These are phyloP conservation scores for Gymnopithys bicolor DNA, from an alignment of 2,797 vertebrate species.

Conservation along the genomic window DNA sequence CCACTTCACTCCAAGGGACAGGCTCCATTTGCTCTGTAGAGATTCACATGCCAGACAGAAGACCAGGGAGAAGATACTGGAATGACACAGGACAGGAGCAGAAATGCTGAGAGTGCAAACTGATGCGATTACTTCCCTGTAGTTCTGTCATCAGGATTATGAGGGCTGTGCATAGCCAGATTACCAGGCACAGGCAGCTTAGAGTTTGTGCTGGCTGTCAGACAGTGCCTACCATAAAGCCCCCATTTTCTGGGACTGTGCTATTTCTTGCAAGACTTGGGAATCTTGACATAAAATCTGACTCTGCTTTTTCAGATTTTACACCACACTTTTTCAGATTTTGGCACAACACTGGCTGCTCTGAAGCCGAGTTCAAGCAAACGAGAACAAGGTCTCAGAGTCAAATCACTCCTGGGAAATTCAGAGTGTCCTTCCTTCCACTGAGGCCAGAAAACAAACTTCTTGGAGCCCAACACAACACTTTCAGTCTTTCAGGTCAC, in stretches of 20 bases:
- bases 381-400: not conserved
- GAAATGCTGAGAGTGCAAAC: fast-evolving
- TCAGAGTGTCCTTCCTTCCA: not conserved
- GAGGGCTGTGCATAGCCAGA: not conserved
- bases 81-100: not conserved
- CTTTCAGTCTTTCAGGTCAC: not conserved
- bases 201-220: not conserved
- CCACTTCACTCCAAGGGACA: not conserved
- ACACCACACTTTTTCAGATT: not conserved
- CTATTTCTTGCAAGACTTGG: not conserved
- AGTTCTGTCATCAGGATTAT: not conserved
- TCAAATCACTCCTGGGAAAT: not conserved
- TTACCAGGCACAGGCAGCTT: not conserved
- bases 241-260: not conserved
- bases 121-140: not conserved
- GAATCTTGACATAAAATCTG: not conserved
- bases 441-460: not conserved
- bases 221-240: not conserved
- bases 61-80: not conserved
- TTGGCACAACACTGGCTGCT: not conserved
- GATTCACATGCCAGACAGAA: fast-evolving
- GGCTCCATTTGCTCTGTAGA: not conserved
- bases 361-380: fast-evolving
- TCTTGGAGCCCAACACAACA: not conserved
- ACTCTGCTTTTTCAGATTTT: not conserved